Evolutionary conservation across 1,140 invertebrate species (phyloP).

Genomic region (Dreissena polymorpha): DNA sequence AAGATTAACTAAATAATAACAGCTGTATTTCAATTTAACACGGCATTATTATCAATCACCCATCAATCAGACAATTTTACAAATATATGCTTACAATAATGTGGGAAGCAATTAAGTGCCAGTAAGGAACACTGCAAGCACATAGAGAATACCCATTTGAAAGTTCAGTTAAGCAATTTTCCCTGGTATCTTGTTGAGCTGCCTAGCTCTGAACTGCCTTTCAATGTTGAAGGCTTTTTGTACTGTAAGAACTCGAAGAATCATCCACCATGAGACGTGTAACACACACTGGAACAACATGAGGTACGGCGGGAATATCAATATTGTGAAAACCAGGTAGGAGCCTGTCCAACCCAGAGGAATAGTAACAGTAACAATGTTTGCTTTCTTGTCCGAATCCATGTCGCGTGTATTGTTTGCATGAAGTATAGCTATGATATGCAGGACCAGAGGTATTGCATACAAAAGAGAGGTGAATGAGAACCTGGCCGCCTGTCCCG

Average conservation of each 20-base stretch:
- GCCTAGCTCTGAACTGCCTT: conserved; percentile 90
- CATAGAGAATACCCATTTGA: conserved; percentile 93
- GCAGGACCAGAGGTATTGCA: conserved; percentile 94
- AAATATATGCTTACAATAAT: conserved; percentile 6
- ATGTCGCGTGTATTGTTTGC: conserved; percentile 97
- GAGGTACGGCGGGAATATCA: conserved; percentile 95
- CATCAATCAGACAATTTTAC: too few relatives aligned
- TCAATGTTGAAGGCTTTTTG: conserved; percentile 94
- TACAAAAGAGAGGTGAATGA: conserved; percentile 92
- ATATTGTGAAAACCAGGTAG: conserved; percentile 93
- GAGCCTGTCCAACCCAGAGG: conserved; percentile 94
- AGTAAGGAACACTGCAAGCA: conserved; percentile 83
- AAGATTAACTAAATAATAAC: too few relatives aligned
- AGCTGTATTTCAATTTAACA: too few relatives aligned
- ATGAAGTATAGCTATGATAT: conserved; percentile 96
- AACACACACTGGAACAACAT: conserved; percentile 91
- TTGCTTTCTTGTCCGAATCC: conserved; percentile 90
- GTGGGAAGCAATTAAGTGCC: conserved; percentile 58
- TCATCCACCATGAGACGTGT: conserved; percentile 90
- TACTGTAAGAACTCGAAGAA: conserved; percentile 92
- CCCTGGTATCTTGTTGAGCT: conserved; percentile 90
- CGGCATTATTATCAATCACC: too few relatives aligned
- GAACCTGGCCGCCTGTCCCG: conserved; percentile 95
- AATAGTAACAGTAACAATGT: conserved; percentile 95
- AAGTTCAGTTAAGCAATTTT: conserved; percentile 95